A percentile compares a stretch with the other conserved stretches of the same genome.
These are phyloP conservation scores for Oxystoma pomonae DNA, from an alignment of 2,888 invertebrate genomes.

Conservation along the genomic window DNA sequence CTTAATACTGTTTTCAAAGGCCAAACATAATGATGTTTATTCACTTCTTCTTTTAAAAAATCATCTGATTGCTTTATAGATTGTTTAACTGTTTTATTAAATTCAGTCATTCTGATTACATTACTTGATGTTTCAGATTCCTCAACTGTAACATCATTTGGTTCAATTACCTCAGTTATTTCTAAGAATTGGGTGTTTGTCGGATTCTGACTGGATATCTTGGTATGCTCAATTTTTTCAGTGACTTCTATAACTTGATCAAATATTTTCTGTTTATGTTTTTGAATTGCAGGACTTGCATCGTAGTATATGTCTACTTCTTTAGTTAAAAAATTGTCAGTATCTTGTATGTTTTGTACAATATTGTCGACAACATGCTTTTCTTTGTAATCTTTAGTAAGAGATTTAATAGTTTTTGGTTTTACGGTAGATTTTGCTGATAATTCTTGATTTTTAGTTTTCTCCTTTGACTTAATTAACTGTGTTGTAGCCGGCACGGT, in stretches of 20 bases:
- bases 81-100: background rate
- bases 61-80: slow-evolving; percentile 25
- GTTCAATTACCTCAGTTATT: slow-evolving; percentile 7
- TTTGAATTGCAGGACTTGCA: slow-evolving; percentile 12
- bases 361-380: slow-evolving; percentile 7
- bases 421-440: background rate
- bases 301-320: slow-evolving; percentile 23
- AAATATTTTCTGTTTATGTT: no score
- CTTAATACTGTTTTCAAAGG: slow-evolving; percentile 8
- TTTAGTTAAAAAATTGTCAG: slow-evolving; percentile 16
- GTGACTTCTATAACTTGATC: background rate
- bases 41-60: slow-evolving; percentile 27
- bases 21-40: slow-evolving; percentile 26
- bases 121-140: slow-evolving; percentile 16
- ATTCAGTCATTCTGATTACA: background rate
- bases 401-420: background rate
- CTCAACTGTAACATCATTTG: slow-evolving; percentile 22
- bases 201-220: no score
- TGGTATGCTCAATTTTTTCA: background rate
- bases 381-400: background rate
- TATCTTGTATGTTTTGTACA: slow-evolving; percentile 13
- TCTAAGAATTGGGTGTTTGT: no score
- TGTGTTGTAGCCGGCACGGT: background rate
- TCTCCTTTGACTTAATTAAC: background rate
- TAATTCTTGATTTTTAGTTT: background rate